Evolutionary conservation across 1,140 invertebrate genomes (phyloP).

Genomic region (Bombus waltoni): DNA sequence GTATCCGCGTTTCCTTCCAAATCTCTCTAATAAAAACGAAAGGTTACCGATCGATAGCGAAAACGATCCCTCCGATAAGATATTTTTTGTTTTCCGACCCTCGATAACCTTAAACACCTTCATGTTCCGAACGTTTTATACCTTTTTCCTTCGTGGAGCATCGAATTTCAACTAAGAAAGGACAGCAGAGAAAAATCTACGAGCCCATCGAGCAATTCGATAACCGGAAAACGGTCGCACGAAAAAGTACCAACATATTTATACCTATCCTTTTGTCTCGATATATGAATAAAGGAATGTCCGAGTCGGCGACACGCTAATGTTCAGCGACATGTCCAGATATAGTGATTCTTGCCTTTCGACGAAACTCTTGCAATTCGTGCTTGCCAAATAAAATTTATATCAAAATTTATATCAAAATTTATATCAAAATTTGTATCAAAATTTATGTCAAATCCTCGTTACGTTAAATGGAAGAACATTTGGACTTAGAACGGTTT

Average conservation of each 20-base stretch:
- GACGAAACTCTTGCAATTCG: no score
- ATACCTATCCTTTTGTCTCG: no score
- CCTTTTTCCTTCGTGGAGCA: no score
- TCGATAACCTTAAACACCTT: not conserved
- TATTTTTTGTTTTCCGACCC: not conserved
- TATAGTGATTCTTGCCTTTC: no score
- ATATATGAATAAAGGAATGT: no score
- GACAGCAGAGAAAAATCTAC: not conserved
- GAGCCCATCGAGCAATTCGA: not conserved
- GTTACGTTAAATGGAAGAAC: not conserved
- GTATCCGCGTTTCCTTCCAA: constrained; percentile 13
- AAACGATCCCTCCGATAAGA: not conserved
- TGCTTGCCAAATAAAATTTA: no score
- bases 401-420: no score
- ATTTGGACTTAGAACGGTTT: constrained; percentile 80
- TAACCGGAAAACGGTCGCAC: not conserved
- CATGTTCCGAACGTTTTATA: not conserved
- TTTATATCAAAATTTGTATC: no score
- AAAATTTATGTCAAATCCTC: no score
- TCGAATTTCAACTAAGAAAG: no score
- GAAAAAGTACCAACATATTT: not conserved
- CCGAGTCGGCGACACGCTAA: no score
- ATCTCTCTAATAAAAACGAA: not conserved
- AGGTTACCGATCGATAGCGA: not conserved
- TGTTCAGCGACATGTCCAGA: no score